Percentiles rank a stretch among this genome's conserved stretches.
Conservation (phyloP, 2,888 invertebrate genomes). For the Iselma pallidipennis region DNA sequence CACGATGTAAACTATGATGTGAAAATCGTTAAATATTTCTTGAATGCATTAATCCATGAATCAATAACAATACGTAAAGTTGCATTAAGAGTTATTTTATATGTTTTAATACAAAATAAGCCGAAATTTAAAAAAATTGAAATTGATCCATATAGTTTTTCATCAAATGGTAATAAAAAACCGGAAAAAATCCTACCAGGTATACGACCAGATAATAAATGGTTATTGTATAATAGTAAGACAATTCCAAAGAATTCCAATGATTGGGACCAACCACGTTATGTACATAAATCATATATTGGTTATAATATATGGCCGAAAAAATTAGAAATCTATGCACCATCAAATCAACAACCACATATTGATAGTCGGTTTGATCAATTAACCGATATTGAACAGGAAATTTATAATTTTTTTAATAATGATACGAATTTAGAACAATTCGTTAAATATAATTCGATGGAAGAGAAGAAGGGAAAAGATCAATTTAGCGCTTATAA, state of each 20-base stretch:
- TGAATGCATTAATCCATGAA: slow-evolving; percentile 72
- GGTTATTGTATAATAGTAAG: slow-evolving; percentile 71
- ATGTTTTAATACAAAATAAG: slow-evolving; percentile 74
- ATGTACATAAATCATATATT: slow-evolving; percentile 67
- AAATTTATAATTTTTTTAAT: slow-evolving; percentile 70
- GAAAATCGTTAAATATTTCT: slow-evolving; percentile 66
- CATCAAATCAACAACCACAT: slow-evolving; percentile 65
- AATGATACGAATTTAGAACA: slow-evolving; percentile 69
- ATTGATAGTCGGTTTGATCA: slow-evolving; percentile 58
- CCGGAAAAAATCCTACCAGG: slow-evolving; percentile 54
- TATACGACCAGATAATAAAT: slow-evolving; percentile 71
- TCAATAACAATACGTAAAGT: slow-evolving; percentile 78
- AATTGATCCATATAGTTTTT: slow-evolving; percentile 60
- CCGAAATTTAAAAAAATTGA: slow-evolving; percentile 63
- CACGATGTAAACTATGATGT: slow-evolving; percentile 69
- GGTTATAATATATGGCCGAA: slow-evolving; percentile 63
- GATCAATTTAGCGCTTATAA: slow-evolving; percentile 75
- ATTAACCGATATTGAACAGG: slow-evolving; percentile 67
- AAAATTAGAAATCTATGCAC: slow-evolving; percentile 66
- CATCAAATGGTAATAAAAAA: slow-evolving; percentile 38
- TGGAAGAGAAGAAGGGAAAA: slow-evolving; percentile 85
- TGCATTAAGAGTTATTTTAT: slow-evolving; percentile 65
- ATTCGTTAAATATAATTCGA: slow-evolving; percentile 71
- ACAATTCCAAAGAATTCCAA: slow-evolving; percentile 65
- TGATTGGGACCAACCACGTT: slow-evolving; percentile 75